Evolutionary conservation across 2,113 vertebrate genomes (phyloP).

Genomic region (Motacilla tschutschensis): DNA sequence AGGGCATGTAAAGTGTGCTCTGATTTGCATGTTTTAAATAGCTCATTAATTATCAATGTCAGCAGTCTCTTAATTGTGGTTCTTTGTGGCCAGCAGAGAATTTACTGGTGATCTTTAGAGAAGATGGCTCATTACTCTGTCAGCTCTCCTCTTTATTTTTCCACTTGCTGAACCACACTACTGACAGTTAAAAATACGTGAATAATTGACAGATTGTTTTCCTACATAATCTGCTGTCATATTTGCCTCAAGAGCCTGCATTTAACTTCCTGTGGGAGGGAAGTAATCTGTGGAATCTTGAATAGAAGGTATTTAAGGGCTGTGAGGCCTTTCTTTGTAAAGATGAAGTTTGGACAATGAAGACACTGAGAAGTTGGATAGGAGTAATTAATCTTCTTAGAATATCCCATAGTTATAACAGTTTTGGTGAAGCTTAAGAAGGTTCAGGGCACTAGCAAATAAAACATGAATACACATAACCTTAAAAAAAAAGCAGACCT

Average conservation of each 20-base stretch:
- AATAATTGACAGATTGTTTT: constrained; percentile 4
- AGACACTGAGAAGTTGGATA: background rate
- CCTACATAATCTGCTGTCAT: background rate
- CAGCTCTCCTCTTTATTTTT: background rate
- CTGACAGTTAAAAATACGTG: background rate
- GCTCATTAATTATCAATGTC: background rate
- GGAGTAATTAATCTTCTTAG: background rate
- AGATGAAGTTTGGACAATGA: background rate
- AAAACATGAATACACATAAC: background rate
- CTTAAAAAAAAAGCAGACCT: background rate
- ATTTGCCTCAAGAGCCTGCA: background rate
- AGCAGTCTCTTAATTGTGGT: background rate
- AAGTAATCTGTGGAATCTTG: background rate
- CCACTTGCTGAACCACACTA: background rate
- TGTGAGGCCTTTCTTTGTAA: background rate
- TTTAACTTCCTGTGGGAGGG: background rate
- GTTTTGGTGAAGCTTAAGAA: background rate
- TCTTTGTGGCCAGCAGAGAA: background rate
- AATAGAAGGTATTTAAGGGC: background rate
- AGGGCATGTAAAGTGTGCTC: background rate
- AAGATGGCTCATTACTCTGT: background rate
- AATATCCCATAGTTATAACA: background rate
- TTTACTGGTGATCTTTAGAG: background rate
- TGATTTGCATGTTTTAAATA: background rate
- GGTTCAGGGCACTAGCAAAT: background rate